Base-by-base conservation (phyloP, 2,888 invertebrate species). In the Pollenia griseotomentosa region DNA sequence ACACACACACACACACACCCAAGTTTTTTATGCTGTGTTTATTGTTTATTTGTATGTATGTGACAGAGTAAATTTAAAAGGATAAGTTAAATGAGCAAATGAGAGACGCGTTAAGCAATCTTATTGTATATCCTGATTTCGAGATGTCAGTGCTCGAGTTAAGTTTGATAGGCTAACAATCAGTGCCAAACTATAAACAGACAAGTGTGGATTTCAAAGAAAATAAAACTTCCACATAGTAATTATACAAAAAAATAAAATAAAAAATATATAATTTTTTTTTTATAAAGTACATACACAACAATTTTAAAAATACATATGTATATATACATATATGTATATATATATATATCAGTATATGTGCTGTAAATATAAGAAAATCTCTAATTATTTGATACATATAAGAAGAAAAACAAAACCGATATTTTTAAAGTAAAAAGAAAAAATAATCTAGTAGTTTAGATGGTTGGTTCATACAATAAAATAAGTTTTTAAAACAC, bases 141-240 rank as follows among this genome's bases (percentile, higher is more conserved):
- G 48, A 78, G 66, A 75, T 83, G 78, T 70, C 80, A 86, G 80
- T 87, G 71, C 81, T 81, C 53, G 66, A 73, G 59, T 87, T 73
- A 55, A 83, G 53, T 84, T 88, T 90, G 88, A 89, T 89, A 90
- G 89, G 89, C 89, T 77, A 83, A 81, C 80, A 87, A 78, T 90
- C 88, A 93, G 92, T 93, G 92, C 91, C 92, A 92, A 93, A 93
- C 91, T 91, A 91, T 91, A 91, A 90, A 90, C 91, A 91, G 92
- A 92, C 90, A 91, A 90, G 92, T 91, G 90, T 90, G 92, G 93
- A 91, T 90, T 91, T 90, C 90, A 90, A 65, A 78, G 59, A 83
- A 53, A 59, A 46, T 53, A 40, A 88, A 61, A 61, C 33, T 75
- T 65, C n/a, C 44, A 53, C 55, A 73, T 65, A 68, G 16, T 71